Evolutionary conservation across 2,888 invertebrate species (phyloP), one percentile per base, ranked within the genome.

Genomic region (Ichneumoninae sp.): DNA sequence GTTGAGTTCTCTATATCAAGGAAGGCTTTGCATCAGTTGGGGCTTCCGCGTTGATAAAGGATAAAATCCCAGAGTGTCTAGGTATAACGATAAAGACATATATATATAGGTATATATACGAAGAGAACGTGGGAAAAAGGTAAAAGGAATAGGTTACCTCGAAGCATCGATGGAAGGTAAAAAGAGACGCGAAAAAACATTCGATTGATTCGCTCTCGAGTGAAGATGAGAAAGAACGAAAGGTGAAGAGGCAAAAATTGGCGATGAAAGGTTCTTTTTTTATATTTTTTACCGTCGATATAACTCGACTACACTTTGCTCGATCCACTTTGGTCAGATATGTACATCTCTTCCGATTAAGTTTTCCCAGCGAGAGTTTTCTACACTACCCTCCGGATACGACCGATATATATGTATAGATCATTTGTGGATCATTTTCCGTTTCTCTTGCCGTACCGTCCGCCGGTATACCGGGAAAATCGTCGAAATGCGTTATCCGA

Each of bases 181-280:
- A 54, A 66, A 68, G 44, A 66, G 44, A 54, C 33, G 47, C 54
- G 40, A n/a, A 62, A 30, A 52, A 69, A 62, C 36, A 75, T 26
- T 74, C 78, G 74, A 82, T 79, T 69, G 78, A 82, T 82, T 82
- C 78, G 62, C 70, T 79, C 52, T 30, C 33, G 72, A 19, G 62
- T 44, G 13, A 8, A 57, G 74, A 79, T 69, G 74, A 77, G 71
- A 57, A 69, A 47, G 69, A 79, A 74, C 69, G 62, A 79, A 78
- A 69, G 66, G 66, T 82, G 72, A 47, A 74, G 13, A 72, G 52
- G 65, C 78, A 60, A 13, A 65, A 74, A 82, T 82, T 78, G 82
- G 50, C 78, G 78, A 70, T 82, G 74, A 82, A 77, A 82, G 78
- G 69, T 75, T 82, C 1, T 50, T 57, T 33, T 19, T 57, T 74